A percentile compares a stretch with the other conserved stretches of the same genome.
These are phyloP conservation scores for Diglossa cyanea DNA, from an alignment of 2,797 vertebrate genomes.

Conservation along the genomic window DNA sequence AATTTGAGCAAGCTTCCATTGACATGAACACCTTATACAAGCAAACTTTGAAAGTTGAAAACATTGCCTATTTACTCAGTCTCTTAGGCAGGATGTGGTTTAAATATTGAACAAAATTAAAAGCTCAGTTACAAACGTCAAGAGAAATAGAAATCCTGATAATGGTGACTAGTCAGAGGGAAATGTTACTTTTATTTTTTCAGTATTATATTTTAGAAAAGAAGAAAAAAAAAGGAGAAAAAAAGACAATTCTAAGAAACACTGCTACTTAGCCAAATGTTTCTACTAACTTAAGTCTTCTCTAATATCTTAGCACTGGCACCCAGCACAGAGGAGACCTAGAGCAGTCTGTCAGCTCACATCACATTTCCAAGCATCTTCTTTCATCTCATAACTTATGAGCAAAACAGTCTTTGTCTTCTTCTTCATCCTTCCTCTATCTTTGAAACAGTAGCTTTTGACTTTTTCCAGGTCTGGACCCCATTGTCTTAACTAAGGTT, in stretches of 20 bases:
- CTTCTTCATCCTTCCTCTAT: background rate
- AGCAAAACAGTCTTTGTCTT: background rate
- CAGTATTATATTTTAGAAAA: background rate
- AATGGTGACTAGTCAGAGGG: background rate
- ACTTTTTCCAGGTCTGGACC: background rate
- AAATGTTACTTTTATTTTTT: background rate
- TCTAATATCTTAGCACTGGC: fast-evolving
- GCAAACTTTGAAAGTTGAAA: background rate
- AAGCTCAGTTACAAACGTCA: background rate
- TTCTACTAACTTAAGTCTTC: background rate
- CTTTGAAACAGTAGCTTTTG: background rate
- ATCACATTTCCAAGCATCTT: background rate
- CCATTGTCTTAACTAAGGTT: background rate
- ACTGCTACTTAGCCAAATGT: background rate
- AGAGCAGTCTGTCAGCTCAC: background rate
- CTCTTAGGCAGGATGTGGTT: background rate
- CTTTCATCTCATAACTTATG: background rate
- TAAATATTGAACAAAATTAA: background rate
- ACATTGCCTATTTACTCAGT: background rate
- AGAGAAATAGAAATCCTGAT: background rate
- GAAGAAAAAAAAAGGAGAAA: fast-evolving
- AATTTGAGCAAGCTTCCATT: background rate
- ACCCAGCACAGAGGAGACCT: background rate
- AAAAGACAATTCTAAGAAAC: background rate
- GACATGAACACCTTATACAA: background rate